A percentile compares a stretch with the other conserved stretches of the same genome.
Conservation (phyloP, 2,797 vertebrate species). For the Ptychadena robeensis region DNA sequence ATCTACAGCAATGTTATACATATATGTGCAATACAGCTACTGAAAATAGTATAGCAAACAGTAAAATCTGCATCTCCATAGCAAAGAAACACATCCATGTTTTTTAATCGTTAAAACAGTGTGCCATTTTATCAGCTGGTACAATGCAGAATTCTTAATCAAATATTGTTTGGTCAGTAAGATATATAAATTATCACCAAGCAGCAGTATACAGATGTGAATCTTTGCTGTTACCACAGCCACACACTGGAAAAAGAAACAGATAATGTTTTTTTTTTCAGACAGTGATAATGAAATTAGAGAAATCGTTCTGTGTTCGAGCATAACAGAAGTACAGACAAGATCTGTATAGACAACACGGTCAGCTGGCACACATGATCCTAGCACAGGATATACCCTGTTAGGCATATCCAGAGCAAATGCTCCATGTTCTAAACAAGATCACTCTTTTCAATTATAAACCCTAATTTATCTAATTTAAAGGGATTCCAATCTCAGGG, state of each 20-base stretch:
- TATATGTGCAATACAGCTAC: too few species aligned
- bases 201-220: slow-evolving; percentile 64
- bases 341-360: background rate
- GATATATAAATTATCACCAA: slow-evolving; percentile 66
- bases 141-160: background rate
- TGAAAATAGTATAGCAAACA: too few species aligned
- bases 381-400: background rate
- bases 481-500: too few species aligned
- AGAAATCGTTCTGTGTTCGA: background rate
- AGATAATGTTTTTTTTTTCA: slow-evolving; percentile 42
- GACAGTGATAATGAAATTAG: slow-evolving; percentile 42
- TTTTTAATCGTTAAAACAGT: background rate
- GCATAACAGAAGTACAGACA: background rate
- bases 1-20: too few species aligned
- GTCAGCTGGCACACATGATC: background rate
- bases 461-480: too few species aligned
- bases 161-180: background rate
- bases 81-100: background rate
- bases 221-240: slow-evolving; percentile 58
- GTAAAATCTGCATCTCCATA: background rate
- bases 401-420: too few species aligned
- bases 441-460: too few species aligned
- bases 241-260: slow-evolving; percentile 54
- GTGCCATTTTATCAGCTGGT: background rate
- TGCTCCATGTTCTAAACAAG: too few species aligned